These are phyloP conservation scores for Acanthochromis polyacanthus DNA, from an alignment of 2,113 vertebrate species.

Conservation along the genomic window DNA sequence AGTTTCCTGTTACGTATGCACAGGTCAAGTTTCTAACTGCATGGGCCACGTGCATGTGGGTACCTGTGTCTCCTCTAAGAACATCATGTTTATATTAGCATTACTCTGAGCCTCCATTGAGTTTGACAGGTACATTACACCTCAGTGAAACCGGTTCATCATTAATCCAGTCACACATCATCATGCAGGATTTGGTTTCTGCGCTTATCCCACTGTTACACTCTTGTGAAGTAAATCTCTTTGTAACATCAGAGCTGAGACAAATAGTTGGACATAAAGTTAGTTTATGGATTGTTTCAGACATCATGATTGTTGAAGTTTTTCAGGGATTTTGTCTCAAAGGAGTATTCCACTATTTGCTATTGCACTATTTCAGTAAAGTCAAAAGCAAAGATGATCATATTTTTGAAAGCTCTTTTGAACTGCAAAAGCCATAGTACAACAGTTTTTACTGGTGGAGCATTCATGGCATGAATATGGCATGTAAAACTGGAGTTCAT, in stretches of 20 bases:
- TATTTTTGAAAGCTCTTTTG: not conserved
- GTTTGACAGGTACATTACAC: conserved; percentile 46
- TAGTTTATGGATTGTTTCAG: not conserved
- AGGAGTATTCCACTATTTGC: not conserved
- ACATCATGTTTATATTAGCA: conserved; percentile 59
- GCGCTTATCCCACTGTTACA: not conserved
- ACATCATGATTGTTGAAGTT: not conserved
- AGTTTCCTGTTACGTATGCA: conserved; percentile 9
- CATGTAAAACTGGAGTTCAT: too few relatives aligned
- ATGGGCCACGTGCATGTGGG: conserved; percentile 12
- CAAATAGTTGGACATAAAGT: not conserved
- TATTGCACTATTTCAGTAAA: not conserved
- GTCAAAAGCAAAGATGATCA: not conserved
- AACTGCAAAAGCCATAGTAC: not conserved
- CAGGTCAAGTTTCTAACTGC: conserved; percentile 33
- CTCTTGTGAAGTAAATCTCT: not conserved
- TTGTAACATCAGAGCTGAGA: conserved; percentile 7
- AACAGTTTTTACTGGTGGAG: too few relatives aligned
- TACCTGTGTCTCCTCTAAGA: conserved; percentile 17
- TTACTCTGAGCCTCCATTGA: conserved; percentile 22
- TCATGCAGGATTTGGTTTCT: conserved; percentile 39
- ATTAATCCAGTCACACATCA: conserved; percentile 43
- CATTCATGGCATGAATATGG: too few relatives aligned
- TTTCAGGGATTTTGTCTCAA: not conserved
- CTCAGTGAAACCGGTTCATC: conserved; percentile 35